Evolutionary conservation across 2,113 vertebrate genomes (phyloP), one percentile per base, ranked within the genome.

Genomic region (Saccopteryx leptura): DNA sequence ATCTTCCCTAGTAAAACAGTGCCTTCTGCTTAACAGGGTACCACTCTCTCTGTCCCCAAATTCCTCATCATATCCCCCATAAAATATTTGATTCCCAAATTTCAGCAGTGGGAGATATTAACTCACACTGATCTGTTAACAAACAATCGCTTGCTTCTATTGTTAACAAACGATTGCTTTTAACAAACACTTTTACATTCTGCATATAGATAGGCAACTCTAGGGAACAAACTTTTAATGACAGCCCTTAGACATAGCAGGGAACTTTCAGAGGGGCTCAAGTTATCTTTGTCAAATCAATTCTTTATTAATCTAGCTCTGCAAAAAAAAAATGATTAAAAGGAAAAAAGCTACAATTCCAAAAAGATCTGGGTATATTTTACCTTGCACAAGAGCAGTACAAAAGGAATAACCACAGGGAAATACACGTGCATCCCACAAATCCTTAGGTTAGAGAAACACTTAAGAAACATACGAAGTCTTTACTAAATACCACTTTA

Each of bases 91-190:
- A n/a, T 65, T 76, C 58, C 74, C 66, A 19, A 21, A 65, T 93
- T 80, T 81, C 71, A 72, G 23, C 33, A 71, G 52, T 86, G 10
- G 7, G n/a, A 90, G 48, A 60, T 86, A 83, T 24, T 56, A 46
- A 85, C 58, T 92, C 52, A 79, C 63, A 65, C 33, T n/a, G 78
- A 58, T 52, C 21, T n/a, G n/a, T 76, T 90, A 93, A 92, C 33
- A 79, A 65, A 68, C 21, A 9, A 52, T 39, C 39, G 3, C 39
- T 39, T 39, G 39, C 39, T 39, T 39, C 39, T 39, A 39, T 39
- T 3, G 3, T 39, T 39, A 39, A 39, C 39, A 39, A 39, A 39
- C 39, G 39, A 26, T 9, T 13, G 82, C 18, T 81, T 91, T 87
- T 33, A 79, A 80, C 31, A 68, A 1, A 9, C 9, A 61, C 39